Percentiles rank a stretch among this genome's conserved stretches.
These are phyloP conservation scores for Hyppa rectilinea DNA, from an alignment of 2,888 invertebrate species.

Conservation along the genomic window DNA sequence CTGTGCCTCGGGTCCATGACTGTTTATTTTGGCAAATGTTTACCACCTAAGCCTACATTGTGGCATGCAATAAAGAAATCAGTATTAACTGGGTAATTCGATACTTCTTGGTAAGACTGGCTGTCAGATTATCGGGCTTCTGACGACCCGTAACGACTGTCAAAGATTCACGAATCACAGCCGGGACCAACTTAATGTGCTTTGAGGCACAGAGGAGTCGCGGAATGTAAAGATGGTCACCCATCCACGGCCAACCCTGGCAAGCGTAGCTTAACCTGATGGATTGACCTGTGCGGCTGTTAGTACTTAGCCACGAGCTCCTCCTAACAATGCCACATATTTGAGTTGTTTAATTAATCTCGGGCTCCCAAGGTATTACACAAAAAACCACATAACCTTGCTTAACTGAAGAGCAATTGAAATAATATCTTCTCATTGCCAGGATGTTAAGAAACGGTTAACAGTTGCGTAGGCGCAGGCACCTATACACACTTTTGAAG, in stretches of 20 bases:
- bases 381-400: not conserved
- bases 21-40: too few relatives aligned
- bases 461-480: not conserved
- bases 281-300: too few relatives aligned
- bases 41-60: too few relatives aligned
- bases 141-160: not conserved
- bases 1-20: too few relatives aligned
- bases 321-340: too few relatives aligned
- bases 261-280: too few relatives aligned
- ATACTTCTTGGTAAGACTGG: not conserved
- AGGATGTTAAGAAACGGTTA: constrained; percentile 25
- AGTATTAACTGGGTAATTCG: not conserved
- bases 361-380: not conserved
- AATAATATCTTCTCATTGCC: constrained; percentile 5
- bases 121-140: not conserved
- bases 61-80: too few relatives aligned
- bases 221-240: not conserved
- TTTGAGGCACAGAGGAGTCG: not conserved
- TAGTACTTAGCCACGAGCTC: too few relatives aligned
- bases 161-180: too few relatives aligned
- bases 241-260: not conserved
- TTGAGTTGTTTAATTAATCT: too few relatives aligned
- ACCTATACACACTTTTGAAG: constrained; percentile 1
- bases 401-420: not conserved
- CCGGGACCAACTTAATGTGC: not conserved